Evolutionary conservation across 1,140 invertebrate genomes (phyloP).

Genomic region (Ooceraea biroi): DNA sequence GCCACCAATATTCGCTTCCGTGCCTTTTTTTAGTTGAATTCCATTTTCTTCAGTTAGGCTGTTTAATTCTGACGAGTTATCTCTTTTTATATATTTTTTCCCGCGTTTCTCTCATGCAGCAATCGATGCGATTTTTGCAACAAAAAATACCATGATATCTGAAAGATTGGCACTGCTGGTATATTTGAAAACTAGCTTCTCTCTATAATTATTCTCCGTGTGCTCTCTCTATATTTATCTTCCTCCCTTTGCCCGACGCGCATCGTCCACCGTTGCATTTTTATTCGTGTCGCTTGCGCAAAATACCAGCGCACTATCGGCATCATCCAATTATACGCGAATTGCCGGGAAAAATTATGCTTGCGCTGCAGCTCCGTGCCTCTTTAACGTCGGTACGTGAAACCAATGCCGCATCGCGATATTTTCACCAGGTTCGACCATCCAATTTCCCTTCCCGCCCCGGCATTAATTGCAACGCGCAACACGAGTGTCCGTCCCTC

Average conservation of each 20-base stretch:
- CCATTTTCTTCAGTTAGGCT: constrained; percentile 13
- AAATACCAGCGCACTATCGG: not conserved
- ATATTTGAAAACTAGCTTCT: not conserved
- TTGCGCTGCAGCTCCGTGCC: not conserved
- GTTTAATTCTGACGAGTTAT: constrained; percentile 11
- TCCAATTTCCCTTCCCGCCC: constrained; percentile 36
- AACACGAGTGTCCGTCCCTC: not conserved
- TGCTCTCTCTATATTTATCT: not conserved
- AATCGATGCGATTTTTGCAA: not conserved
- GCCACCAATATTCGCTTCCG: constrained; percentile 2
- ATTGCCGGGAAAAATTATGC: constrained; percentile 18
- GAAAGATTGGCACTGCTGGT: not conserved
- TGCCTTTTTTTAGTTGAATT: not conserved
- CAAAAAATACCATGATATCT: constrained; percentile 1
- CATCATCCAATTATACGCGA: constrained; percentile 31
- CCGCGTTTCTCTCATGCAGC: too few species aligned
- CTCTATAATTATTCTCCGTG: constrained; percentile 9
- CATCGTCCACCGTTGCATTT: not conserved
- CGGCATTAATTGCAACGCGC: constrained; percentile 29
- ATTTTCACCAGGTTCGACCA: constrained; percentile 11
- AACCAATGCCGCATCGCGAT: constrained; percentile 15
- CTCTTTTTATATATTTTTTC: constrained; percentile 8
- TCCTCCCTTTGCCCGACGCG: not conserved
- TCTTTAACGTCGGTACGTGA: constrained; percentile 35
- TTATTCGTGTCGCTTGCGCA: not conserved